phyloP scores from a whole-genome alignment of 35 echinoderm and acorn worm species.

The Patiria miniata region DNA sequence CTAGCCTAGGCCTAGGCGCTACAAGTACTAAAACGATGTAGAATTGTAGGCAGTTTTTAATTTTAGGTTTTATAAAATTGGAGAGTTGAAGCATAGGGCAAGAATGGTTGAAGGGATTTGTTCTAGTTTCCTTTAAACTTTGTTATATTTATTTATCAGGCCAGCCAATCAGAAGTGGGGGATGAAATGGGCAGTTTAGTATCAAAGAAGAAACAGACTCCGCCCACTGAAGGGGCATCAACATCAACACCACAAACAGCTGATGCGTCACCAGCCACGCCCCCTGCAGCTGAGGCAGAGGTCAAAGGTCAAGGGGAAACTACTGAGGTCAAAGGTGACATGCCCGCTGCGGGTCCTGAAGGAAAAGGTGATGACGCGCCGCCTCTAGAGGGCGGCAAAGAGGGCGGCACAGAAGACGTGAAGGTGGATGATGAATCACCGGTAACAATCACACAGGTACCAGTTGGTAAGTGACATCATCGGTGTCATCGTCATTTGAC shows the following conservation, averaged over 20 bases:
- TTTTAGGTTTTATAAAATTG: too few relatives aligned
- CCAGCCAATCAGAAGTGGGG: too few relatives aligned
- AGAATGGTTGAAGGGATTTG: too few relatives aligned
- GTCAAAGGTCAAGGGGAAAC: background rate
- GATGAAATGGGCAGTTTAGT: conserved; percentile 7
- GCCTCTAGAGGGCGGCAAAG: background rate
- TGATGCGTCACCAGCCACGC: background rate
- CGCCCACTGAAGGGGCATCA: background rate
- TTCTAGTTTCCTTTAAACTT: too few relatives aligned
- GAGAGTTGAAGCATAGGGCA: too few relatives aligned
- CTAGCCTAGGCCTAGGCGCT: too few relatives aligned
- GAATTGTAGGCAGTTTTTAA: too few relatives aligned
- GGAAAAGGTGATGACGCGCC: background rate
- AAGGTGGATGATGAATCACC: background rate
- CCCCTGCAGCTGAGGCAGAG: background rate
- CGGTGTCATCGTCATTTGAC: too few relatives aligned
- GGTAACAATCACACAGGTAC: too few relatives aligned
- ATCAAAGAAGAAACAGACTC: conserved; percentile 6
- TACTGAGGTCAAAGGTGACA: background rate
- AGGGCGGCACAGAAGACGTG: background rate
- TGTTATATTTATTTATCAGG: too few relatives aligned
- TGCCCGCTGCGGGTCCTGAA: background rate
- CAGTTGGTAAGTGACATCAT: too few relatives aligned
- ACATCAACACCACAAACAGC: background rate
- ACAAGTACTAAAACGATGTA: too few relatives aligned